Evolutionary conservation across 2,797 vertebrate genomes (phyloP), one percentile per base, ranked within the genome.

Genomic region (Mallotus villosus): DNA sequence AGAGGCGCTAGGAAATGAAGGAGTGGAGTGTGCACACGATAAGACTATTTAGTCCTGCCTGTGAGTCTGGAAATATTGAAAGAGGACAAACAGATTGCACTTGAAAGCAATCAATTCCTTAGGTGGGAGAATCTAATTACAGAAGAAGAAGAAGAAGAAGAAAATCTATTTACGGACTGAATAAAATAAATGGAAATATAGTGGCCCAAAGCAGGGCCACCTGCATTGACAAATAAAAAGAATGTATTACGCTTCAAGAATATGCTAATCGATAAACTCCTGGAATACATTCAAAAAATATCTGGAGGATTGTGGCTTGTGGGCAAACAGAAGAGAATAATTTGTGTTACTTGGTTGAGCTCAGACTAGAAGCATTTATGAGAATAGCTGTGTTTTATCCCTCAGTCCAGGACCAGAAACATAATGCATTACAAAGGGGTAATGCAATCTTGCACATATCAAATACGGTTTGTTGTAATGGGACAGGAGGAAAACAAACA

Each of bases 321-420:
- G 58, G n/a, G 58, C 19, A 63, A 7, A 49, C 7, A 49, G 61
- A 60, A 5, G 2, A 37, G 22, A 9, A 14, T 3, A 12, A 2
- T 32, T 70, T 27, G 60, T 25, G 53, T 74, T 63, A 32, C 69
- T 60, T 12, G 25, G 55, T 21, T 34, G 49, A 66, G 58, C 63
- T 69, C 29, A 46, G 61, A 75, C 64, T 51, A 37, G 73, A 46
- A n/a, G n/a, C 46, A 63, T 75, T 80, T 62, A 71, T 60, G 51
- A 78, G 67, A 80, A 78, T 7, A 64, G 67, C 68, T 58, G 70
- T 70, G 74, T 81, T 82, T 84, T 16, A 80, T 78, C 75, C 79
- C 74, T 77, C 67, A 64, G 70, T 67, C 70, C 46, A 68, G 67
- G 58, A 69, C 64, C 27, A 5, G 25, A 66, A 22, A 65, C 64